phyloP scores from a whole-genome alignment of 2,888 invertebrate species.

The Adineta ricciae region DNA sequence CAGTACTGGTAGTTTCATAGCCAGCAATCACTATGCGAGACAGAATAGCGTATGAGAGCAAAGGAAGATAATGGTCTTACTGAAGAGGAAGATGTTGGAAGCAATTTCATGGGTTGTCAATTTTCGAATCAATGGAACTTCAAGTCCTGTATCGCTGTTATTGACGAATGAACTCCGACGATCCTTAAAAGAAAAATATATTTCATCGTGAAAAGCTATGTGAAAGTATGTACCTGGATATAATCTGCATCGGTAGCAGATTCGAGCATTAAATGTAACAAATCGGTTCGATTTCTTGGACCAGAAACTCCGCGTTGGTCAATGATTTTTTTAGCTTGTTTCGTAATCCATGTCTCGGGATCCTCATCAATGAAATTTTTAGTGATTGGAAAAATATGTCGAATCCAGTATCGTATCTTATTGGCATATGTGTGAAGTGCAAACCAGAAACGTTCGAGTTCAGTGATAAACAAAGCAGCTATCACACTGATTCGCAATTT shows the following conservation, averaged over 20 bases:
- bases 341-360: background rate
- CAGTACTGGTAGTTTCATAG: slow-evolving; percentile 29
- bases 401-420: background rate
- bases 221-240: background rate
- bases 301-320: background rate
- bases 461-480: background rate
- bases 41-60: background rate
- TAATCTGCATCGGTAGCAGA: background rate
- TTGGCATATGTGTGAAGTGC: background rate
- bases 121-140: background rate
- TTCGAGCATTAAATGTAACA: background rate
- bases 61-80: background rate
- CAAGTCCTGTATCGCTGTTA: background rate
- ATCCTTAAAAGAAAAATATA: background rate
- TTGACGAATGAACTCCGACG: background rate
- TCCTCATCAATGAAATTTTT: background rate
- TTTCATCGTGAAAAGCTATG: no score
- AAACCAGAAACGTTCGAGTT: background rate
- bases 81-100: slow-evolving; percentile 22
- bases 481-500: background rate
- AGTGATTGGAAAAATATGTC: background rate
- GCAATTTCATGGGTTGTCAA: slow-evolving; percentile 14
- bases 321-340: background rate
- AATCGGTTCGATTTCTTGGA: background rate
- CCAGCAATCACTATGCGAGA: slow-evolving; percentile 19